Evolutionary conservation across 35 echinoderm and acorn worm species (phyloP).

Genomic region (Anneissia japonica): DNA sequence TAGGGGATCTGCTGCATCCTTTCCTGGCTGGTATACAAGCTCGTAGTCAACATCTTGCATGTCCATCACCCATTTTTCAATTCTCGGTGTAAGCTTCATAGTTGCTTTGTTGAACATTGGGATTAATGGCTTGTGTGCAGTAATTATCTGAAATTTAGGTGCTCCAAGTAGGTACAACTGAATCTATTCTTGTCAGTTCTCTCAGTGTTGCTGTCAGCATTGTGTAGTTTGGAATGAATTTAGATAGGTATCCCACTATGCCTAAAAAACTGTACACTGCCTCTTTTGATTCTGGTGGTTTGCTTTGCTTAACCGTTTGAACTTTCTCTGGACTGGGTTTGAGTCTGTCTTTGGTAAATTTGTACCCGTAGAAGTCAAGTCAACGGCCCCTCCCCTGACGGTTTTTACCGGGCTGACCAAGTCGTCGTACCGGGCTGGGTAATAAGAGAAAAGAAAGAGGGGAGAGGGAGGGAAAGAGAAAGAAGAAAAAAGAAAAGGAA

Average conservation of each 20-base stretch:
- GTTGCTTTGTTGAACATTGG: slow-evolving; percentile 50
- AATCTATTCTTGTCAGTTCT: slow-evolving; percentile 36
- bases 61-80: slow-evolving; percentile 55
- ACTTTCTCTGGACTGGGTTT: slow-evolving; percentile 54
- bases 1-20: slow-evolving; percentile 46
- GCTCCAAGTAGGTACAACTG: slow-evolving; percentile 50
- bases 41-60: slow-evolving; percentile 69
- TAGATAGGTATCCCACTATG: slow-evolving; percentile 53
- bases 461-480: slow-evolving; percentile 38
- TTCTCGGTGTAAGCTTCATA: slow-evolving; percentile 32
- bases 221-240: slow-evolving; percentile 53
- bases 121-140: slow-evolving; percentile 49
- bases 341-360: slow-evolving; percentile 59
- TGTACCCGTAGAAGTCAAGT: slow-evolving; percentile 60
- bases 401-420: slow-evolving; percentile 43
- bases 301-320: slow-evolving; percentile 27
- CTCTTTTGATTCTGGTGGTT: no score
- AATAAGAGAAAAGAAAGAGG: slow-evolving; percentile 11
- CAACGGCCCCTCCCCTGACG: slow-evolving; percentile 25
- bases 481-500: slow-evolving; percentile 33
- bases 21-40: slow-evolving; percentile 61
- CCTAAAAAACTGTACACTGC: slow-evolving; percentile 65
- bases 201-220: slow-evolving; percentile 31
- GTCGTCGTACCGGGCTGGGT: slow-evolving; percentile 32
- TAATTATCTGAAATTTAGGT: slow-evolving; percentile 34